Evolutionary conservation across 53 echinoderm and acorn worm genomes (phyloP), one percentile per base, ranked within the genome.

Genomic region (Paracentrotus lividus): DNA sequence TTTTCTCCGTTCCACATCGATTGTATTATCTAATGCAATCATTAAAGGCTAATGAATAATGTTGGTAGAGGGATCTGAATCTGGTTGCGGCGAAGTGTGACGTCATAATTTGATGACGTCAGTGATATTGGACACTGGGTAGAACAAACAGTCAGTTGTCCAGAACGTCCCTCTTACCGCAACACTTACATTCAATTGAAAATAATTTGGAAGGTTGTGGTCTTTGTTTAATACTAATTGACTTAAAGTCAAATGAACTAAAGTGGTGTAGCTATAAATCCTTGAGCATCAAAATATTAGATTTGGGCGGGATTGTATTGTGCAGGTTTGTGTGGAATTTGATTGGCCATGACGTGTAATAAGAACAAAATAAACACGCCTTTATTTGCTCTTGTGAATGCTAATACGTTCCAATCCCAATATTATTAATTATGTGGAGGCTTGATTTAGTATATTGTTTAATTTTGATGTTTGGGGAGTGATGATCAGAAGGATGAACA

Each of bases 21-120:
- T 88, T 88, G 88, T 88, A 88, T 88, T 88, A 88, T 57, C 88
- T 88, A 56, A 88, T 88, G 88, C 88, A 88, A 88, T 88, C 88
- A 88, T 88, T 88, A 88, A 55, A 32, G 57, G 85, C 85, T 55
- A 88, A 88, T 88, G 88, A 88, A 88, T 54, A 55, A 53, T 88
- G 88, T 88, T 57, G 88, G 53, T 55, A 27, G 54, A 88, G 88
- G 57, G 88, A 88, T 88, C 88, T 57, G 59, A 36, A 56, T 85
- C 57, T 55, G 57, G 88, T 38, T 56, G 88, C 8, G 34, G 15
- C 21, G 12, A 55, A 33, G 31, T 23, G 57, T 88, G 88, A 88
- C 88, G 88, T 88, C 59, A 88, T 55, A 58, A 13, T 53, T 23
- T 53, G 59, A 57, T 88, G 54, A 88, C 88, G 56, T 72, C 72